These are phyloP conservation scores for Maniola jurtina DNA, from an alignment of 1,140 invertebrate species.

Conservation along the genomic window DNA sequence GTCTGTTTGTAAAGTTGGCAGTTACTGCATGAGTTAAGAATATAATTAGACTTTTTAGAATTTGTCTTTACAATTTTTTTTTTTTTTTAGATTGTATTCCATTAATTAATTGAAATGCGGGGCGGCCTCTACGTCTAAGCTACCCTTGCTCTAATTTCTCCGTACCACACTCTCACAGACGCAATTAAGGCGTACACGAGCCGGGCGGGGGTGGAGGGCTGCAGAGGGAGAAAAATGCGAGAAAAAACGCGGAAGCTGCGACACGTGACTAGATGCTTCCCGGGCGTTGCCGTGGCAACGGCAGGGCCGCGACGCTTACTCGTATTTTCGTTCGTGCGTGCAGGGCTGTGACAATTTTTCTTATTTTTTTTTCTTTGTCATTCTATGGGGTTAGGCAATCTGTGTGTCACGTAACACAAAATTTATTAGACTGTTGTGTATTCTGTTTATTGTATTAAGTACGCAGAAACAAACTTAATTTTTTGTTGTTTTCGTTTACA, in stretches of 20 bases:
- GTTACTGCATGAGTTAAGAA: too few species aligned
- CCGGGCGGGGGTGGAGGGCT: conserved; percentile 37
- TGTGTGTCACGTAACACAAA: not conserved
- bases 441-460: not conserved
- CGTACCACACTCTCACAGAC: conserved; percentile 76
- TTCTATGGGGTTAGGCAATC: not conserved
- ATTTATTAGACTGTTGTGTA: not conserved
- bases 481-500: too few species aligned
- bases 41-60: too few species aligned
- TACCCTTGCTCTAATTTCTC: conserved; percentile 71
- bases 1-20: too few species aligned
- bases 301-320: conserved; percentile 33
- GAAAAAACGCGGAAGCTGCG: conserved; percentile 69
- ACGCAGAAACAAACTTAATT: too few species aligned
- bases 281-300: conserved; percentile 68
- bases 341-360: conserved; percentile 11
- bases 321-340: conserved; percentile 24
- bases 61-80: too few species aligned
- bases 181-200: conserved; percentile 75
- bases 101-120: not conserved
- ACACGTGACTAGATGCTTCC: conserved; percentile 75
- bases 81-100: not conserved
- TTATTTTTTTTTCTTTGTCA: conserved; percentile 2
- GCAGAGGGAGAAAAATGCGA: conserved; percentile 60
- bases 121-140: conserved; percentile 45